Evolutionary conservation across 1,140 invertebrate genomes (phyloP).

Genomic region (Hypsibius dujardini): DNA sequence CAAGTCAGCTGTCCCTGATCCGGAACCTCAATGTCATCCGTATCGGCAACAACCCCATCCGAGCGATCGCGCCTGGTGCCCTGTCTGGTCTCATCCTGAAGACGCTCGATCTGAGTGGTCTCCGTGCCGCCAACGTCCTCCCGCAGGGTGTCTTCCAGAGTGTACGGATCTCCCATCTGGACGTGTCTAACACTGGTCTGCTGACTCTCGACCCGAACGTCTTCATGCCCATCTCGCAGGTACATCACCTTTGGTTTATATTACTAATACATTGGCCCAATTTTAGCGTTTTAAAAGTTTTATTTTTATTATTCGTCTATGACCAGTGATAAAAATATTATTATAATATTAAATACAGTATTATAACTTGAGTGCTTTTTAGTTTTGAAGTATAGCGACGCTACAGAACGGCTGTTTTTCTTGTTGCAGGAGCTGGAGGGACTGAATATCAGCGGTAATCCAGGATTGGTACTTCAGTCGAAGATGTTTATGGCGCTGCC

Average conservation of each 20-base stretch:
- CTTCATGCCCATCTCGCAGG: background rate
- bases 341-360: no score
- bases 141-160: background rate
- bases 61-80: background rate
- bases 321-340: no score
- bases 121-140: background rate
- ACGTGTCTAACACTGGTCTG: background rate
- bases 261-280: no score
- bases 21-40: background rate
- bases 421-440: background rate
- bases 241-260: no score
- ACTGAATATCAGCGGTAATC: slow-evolving; percentile 14
- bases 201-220: background rate
- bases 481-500: background rate
- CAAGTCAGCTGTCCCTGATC: background rate
- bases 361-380: no score
- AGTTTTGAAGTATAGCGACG: no score
- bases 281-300: no score
- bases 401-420: no score
- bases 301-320: no score
- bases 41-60: background rate
- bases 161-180: background rate
- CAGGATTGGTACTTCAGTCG: background rate
- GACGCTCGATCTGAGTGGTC: background rate
- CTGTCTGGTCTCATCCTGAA: background rate